These are phyloP conservation scores for Cinara cedri DNA, from an alignment of 2,888 invertebrate genomes.

Conservation along the genomic window DNA sequence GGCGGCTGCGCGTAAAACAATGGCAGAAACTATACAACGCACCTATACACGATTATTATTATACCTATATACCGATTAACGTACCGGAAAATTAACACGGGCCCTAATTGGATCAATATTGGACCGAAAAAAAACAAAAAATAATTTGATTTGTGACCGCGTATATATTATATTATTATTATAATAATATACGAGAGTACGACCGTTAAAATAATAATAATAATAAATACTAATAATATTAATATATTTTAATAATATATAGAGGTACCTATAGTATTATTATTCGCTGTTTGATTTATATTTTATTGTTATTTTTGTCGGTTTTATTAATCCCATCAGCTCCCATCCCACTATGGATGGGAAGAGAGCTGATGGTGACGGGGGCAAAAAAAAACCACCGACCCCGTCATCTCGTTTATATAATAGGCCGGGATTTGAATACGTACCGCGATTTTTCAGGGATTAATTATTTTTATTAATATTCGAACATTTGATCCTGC, in stretches of 20 bases:
- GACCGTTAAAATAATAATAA: neutral
- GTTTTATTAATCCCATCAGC: slow-evolving; percentile 15
- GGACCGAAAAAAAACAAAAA: slow-evolving; percentile 14
- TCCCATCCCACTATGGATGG: too few relatives aligned
- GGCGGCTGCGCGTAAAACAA: slow-evolving; percentile 17
- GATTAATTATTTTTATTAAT: too few relatives aligned
- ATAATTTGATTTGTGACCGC: slow-evolving; percentile 35
- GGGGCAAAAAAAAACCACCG: neutral
- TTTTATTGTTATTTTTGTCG: slow-evolving; percentile 39
- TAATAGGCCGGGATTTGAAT: too few relatives aligned
- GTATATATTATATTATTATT: too few relatives aligned
- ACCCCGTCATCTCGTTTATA: too few relatives aligned
- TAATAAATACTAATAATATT: too few relatives aligned
- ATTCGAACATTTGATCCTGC: too few relatives aligned
- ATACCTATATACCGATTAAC: slow-evolving; percentile 23
- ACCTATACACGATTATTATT: too few relatives aligned
- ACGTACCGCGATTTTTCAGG: neutral
- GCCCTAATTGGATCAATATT: slow-evolving; percentile 36
- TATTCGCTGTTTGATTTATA: slow-evolving; percentile 32
- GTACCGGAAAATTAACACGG: slow-evolving; percentile 43
- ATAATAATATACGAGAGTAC: neutral
- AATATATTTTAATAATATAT: too few relatives aligned
- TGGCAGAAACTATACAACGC: neutral
- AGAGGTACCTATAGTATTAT: neutral
- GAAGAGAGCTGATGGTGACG: neutral